Evolutionary conservation across 2,888 invertebrate species (phyloP).

Genomic region (Zele albiditarsus): DNA sequence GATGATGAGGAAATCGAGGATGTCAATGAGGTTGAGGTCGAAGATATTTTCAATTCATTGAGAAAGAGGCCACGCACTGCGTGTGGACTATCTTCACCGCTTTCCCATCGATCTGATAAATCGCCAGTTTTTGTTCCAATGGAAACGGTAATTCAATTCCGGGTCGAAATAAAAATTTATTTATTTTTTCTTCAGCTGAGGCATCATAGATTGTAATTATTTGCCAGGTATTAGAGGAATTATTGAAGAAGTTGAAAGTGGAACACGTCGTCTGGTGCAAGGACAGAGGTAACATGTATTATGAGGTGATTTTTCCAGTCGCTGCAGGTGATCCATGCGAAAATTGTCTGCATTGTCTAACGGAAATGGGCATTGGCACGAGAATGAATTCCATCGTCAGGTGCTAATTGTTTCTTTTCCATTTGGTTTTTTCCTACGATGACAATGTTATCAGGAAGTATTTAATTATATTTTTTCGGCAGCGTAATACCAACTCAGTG

Average conservation of each 20-base stretch:
- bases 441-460: background rate
- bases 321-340: constrained; percentile 82
- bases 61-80: constrained; percentile 37
- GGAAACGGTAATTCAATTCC: constrained; percentile 76
- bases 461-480: constrained; percentile 35
- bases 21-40: constrained; percentile 34
- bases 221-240: constrained; percentile 79
- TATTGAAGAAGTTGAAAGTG: constrained; percentile 79
- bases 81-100: constrained; percentile 36
- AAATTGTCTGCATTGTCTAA: constrained; percentile 83
- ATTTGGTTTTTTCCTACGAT: background rate
- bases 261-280: constrained; percentile 82
- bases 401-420: constrained; percentile 71
- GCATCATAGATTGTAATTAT: background rate
- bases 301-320: constrained; percentile 80
- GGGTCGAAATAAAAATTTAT: background rate
- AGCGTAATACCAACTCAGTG: constrained; percentile 69
- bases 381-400: constrained; percentile 82
- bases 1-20: constrained; percentile 52
- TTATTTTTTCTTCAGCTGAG: background rate
- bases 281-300: constrained; percentile 80
- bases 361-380: constrained; percentile 82
- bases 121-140: constrained; percentile 77
- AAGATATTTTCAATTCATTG: constrained; percentile 33
- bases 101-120: constrained; percentile 46